Conservation (phyloP, 2,888 invertebrate species). For the Cetonia aurata region DNA sequence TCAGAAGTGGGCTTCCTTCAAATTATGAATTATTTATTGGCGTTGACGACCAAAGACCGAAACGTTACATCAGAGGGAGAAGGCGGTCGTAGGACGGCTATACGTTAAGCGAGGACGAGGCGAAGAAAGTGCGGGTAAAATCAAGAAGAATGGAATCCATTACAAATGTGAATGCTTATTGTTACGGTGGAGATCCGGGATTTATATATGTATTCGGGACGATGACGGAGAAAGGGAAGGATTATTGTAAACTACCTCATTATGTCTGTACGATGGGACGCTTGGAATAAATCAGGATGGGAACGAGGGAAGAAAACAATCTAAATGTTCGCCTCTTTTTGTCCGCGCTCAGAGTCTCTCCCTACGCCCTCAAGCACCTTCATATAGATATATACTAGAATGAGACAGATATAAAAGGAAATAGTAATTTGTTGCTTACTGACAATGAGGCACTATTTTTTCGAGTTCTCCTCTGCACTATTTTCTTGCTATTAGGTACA, state of each 20-base stretch:
- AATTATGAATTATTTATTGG: slow-evolving; percentile 37
- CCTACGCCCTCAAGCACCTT: no score
- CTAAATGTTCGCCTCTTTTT: slow-evolving; percentile 14
- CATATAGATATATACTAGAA: no score
- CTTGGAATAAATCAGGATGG: slow-evolving; percentile 18
- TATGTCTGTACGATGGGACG: slow-evolving; percentile 22
- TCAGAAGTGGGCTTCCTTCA: slow-evolving; percentile 8
- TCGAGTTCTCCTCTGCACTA: no score
- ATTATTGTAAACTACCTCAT: slow-evolving; percentile 33
- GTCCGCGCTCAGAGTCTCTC: neutral
- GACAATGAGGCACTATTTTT: neutral
- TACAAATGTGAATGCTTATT: slow-evolving; percentile 33
- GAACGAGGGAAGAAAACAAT: slow-evolving; percentile 1
- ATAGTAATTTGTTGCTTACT: slow-evolving; percentile 13
- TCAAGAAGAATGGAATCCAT: slow-evolving; percentile 25
- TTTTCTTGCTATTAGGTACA: no score
- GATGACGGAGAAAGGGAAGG: slow-evolving; percentile 22
- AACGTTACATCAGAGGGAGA: neutral
- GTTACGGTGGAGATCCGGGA: slow-evolving; percentile 25
- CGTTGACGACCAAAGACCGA: slow-evolving; percentile 25
- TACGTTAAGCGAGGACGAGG: neutral
- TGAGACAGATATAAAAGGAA: neutral
- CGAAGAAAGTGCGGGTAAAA: slow-evolving; percentile 13
- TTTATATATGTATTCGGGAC: slow-evolving; percentile 27
- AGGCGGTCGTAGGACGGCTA: neutral